Base-by-base conservation (phyloP, 1,140 invertebrate species). In the honey bee (Apis mellifera) region DNA sequence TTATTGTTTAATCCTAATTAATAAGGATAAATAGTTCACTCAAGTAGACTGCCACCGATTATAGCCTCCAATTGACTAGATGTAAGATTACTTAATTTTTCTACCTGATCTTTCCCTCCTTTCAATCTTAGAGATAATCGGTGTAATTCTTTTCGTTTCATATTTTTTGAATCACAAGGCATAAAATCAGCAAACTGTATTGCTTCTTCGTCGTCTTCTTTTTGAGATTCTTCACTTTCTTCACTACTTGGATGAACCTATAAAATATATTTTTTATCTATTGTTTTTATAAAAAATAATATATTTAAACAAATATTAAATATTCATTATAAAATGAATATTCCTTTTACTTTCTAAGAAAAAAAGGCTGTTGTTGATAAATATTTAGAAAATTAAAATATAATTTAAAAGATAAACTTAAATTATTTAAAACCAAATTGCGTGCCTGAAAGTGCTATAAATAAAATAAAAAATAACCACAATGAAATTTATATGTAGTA, bases 181-280 rank as follows among this genome's bases (percentile, higher is more conserved):
- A 60, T 64, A 78, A 72, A 82, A 60, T 68, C 48, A 13, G 26
- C 62, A 81, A 57, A 68, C 9, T 81, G 55, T n/a, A 70, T 76
- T 77, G 42, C 50, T 62, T 79, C 85, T 17, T 91, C 90, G 15
- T 87, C 87, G 2, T 90, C 90, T 62, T 91, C 91, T 70, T 80
- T 89, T 54, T 89, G 88, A 74, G 85, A 90, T 75, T 89, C 90
- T 79, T 92, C 90, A 19, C 88, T 87, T 50, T 92, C 92, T 83
- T 93, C 92, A 54, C 91, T 92, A 86, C 90, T 92, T 13, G 86
- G 84, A 50, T 90, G 87, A 79, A 92, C 89, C 91, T 92, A 85
- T 48, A 73, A 85, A 73, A 54, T 32, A 85, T 60, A 89, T 82
- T 79, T 52, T 11, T 70, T 62, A 59, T 66, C 84, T 79, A 88